Evolutionary conservation across 2,888 invertebrate species (phyloP).

Genomic region (Pseudococcus longispinus): DNA sequence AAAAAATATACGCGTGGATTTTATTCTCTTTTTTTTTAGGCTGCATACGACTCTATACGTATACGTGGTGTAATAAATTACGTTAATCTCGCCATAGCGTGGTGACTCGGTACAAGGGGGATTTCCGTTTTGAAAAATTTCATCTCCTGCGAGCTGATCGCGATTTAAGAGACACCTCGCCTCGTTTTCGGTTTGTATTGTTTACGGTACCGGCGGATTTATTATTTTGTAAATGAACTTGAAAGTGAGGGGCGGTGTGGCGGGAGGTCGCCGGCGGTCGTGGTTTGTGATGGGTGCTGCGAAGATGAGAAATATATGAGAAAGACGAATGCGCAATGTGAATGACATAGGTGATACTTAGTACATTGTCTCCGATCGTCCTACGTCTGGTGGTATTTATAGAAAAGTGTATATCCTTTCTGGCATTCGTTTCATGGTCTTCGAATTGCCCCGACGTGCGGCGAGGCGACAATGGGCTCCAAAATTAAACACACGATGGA

Average conservation of each 20-base stretch:
- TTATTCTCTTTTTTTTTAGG: background rate
- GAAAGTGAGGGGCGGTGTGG: background rate
- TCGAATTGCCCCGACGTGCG: background rate
- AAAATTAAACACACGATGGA: background rate
- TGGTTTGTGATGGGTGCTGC: background rate
- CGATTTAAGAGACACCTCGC: background rate
- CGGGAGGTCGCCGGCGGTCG: background rate
- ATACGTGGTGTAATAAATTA: constrained; percentile 5
- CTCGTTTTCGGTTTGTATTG: background rate
- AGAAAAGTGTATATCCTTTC: constrained; percentile 49
- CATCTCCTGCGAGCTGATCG: background rate
- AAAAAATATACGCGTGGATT: background rate
- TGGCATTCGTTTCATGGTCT: constrained; percentile 14
- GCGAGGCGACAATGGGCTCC: constrained; percentile 10
- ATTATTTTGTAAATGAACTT: background rate
- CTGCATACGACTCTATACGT: no score
- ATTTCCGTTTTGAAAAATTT: constrained; percentile 10
- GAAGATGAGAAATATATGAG: background rate
- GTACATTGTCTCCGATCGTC: constrained; percentile 51
- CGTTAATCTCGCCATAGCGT: background rate
- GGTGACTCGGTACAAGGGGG: background rate
- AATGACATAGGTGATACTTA: constrained; percentile 43
- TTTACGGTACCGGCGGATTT: background rate
- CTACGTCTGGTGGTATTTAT: constrained; percentile 50
- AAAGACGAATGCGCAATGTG: constrained; percentile 43